Percentiles rank a stretch among this genome's conserved stretches.
Evolutionary conservation across 1,140 invertebrate species (phyloP).

Genomic region (Drosophila serrata): DNA sequence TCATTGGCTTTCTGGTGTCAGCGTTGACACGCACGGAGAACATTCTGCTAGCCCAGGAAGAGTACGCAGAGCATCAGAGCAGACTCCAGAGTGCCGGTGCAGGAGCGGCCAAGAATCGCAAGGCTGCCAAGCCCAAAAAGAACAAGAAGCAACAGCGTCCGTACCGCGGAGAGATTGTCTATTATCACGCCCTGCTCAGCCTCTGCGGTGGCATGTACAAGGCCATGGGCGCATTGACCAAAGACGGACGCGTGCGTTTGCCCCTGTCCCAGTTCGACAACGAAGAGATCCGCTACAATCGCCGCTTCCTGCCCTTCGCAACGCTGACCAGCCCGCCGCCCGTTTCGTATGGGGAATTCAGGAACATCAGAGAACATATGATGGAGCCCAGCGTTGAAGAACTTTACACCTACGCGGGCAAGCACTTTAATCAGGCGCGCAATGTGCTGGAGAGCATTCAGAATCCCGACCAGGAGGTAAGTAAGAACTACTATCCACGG

Average conservation of each 20-base stretch:
- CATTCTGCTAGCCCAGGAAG: slow-evolving; percentile 92
- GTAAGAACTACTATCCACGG: not conserved
- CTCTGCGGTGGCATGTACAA: slow-evolving; percentile 98
- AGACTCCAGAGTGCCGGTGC: slow-evolving; percentile 77
- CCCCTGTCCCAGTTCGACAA: slow-evolving; percentile 95
- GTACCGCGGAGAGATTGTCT: slow-evolving; percentile 92
- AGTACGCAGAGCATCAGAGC: slow-evolving; percentile 87
- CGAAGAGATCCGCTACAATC: slow-evolving; percentile 97
- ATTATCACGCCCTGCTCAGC: slow-evolving; percentile 96
- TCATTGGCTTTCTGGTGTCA: slow-evolving; percentile 97
- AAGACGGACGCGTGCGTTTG: slow-evolving; percentile 89
- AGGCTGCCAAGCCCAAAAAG: slow-evolving; percentile 91
- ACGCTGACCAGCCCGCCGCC: slow-evolving; percentile 95
- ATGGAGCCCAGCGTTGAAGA: slow-evolving; percentile 74
- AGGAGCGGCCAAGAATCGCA: slow-evolving; percentile 86
- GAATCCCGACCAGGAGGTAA: slow-evolving; percentile 93
- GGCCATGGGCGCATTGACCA: slow-evolving; percentile 87
- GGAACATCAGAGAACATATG: slow-evolving; percentile 87
- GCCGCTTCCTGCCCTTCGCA: slow-evolving; percentile 95
- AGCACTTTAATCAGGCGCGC: slow-evolving; percentile 96
- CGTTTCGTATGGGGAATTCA: slow-evolving; percentile 94
- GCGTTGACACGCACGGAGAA: slow-evolving; percentile 95
- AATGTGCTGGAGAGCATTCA: slow-evolving; percentile 92
- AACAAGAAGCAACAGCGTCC: slow-evolving; percentile 89
- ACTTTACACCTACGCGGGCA: slow-evolving; percentile 93